Evolutionary conservation across 2,113 vertebrate species (phyloP).

Genomic region (Lampris megalopsis): DNA sequence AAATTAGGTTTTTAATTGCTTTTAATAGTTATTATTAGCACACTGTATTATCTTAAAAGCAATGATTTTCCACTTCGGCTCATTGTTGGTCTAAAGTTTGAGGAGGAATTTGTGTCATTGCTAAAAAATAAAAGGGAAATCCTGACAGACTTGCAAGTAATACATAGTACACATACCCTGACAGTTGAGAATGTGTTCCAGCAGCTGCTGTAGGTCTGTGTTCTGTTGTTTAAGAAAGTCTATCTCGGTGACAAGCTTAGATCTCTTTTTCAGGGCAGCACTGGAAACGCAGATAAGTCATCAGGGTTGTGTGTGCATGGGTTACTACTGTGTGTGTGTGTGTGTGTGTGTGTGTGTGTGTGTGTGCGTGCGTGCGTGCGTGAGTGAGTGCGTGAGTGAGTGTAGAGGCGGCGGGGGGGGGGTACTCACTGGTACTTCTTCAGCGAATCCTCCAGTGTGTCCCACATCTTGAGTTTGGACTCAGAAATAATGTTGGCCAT

Average conservation of each 20-base stretch:
- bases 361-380: too few species aligned
- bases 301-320: neutral
- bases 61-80: too few species aligned
- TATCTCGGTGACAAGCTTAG: constrained; percentile 76
- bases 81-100: neutral
- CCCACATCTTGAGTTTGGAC: constrained; percentile 84
- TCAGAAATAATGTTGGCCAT: constrained; percentile 76
- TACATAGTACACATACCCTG: constrained; percentile 59
- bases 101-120: neutral
- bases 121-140: neutral
- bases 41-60: too few species aligned
- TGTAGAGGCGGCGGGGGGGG: too few species aligned
- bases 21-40: too few species aligned
- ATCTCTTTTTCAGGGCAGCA: constrained; percentile 77
- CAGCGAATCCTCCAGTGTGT: constrained; percentile 70
- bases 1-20: too few species aligned
- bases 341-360: neutral
- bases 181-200: constrained; percentile 81
- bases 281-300: constrained; percentile 62
- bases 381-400: too few species aligned
- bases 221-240: constrained; percentile 82
- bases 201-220: constrained; percentile 77
- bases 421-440: constrained; percentile 86
- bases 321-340: neutral
- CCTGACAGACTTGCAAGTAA: neutral